Evolutionary conservation across 2,113 vertebrate species (phyloP).

Genomic region (Protobothrops mucrosquamatus): DNA sequence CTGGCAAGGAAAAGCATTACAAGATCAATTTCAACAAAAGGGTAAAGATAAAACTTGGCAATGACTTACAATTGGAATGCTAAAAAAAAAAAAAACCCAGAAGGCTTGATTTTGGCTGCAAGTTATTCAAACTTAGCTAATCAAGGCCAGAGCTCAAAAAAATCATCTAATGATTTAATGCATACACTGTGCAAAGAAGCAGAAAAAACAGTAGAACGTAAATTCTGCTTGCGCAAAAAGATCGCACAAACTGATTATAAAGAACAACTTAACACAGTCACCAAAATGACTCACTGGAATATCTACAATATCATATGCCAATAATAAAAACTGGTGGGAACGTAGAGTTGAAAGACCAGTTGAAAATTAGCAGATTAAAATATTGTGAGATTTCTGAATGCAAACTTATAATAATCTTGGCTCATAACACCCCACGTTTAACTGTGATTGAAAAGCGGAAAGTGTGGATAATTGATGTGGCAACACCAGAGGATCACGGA

Average conservation of each 20-base stretch:
- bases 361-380: background rate
- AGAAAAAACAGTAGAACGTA: background rate
- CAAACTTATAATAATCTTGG: background rate
- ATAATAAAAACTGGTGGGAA: background rate
- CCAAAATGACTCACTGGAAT: background rate
- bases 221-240: background rate
- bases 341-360: background rate
- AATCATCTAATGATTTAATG: background rate
- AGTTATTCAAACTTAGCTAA: background rate
- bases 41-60: background rate
- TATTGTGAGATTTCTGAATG: background rate
- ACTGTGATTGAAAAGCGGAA: background rate
- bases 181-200: background rate
- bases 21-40: background rate
- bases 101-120: background rate
- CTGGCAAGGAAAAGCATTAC: background rate
- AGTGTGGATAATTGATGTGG: background rate
- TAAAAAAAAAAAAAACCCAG: too few species aligned
- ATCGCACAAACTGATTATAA: background rate
- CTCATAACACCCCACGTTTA: background rate
- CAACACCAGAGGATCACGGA: background rate
- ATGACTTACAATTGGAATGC: background rate
- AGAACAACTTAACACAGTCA: background rate
- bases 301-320: background rate
- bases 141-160: background rate